A percentile compares a stretch with the other conserved stretches of the same genome.
These are phyloP conservation scores for Thomomys bottae DNA, from an alignment of 2,113 vertebrate species.

Conservation along the genomic window DNA sequence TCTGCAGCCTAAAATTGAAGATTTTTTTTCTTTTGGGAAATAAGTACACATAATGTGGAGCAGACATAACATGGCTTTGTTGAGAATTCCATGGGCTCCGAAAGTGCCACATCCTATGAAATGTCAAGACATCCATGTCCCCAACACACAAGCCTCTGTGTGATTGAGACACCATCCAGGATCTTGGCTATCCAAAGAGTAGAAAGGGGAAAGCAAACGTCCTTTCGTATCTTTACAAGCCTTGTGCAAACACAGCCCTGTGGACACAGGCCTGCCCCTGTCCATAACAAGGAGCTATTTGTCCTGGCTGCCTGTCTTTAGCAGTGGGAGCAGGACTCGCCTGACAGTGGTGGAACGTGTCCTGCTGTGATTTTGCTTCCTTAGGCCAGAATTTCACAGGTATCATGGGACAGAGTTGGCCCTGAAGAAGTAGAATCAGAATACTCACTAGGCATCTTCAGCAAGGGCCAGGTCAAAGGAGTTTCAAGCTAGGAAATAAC, in stretches of 20 bases:
- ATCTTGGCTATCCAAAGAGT: constrained; percentile 76
- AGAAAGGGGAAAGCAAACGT: constrained; percentile 71
- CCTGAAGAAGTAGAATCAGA: constrained; percentile 8
- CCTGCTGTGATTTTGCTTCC: neutral
- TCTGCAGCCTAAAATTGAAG: constrained; percentile 16
- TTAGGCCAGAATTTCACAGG: neutral
- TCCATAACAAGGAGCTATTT: constrained; percentile 62
- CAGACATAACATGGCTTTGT: neutral
- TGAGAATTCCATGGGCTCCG: neutral
- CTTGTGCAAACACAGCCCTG: constrained; percentile 72
- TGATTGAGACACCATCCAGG: neutral
- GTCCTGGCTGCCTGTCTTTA: constrained; percentile 11
- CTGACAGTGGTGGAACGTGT: neutral
- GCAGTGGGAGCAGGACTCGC: constrained; percentile 29
- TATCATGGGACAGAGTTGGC: neutral
- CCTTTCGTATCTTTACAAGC: constrained; percentile 74
- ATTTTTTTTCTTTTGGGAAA: constrained; percentile 67
- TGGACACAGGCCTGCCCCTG: constrained; percentile 73
- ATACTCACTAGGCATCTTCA: neutral
- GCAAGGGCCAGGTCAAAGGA: neutral
- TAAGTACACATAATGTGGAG: constrained; percentile 65
- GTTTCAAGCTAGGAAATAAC: neutral
- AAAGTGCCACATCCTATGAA: neutral
- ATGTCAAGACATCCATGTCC: neutral
- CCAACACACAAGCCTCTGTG: constrained; percentile 51